Evolutionary conservation across 2,888 invertebrate species (phyloP).

Genomic region (Helobdella robusta): DNA sequence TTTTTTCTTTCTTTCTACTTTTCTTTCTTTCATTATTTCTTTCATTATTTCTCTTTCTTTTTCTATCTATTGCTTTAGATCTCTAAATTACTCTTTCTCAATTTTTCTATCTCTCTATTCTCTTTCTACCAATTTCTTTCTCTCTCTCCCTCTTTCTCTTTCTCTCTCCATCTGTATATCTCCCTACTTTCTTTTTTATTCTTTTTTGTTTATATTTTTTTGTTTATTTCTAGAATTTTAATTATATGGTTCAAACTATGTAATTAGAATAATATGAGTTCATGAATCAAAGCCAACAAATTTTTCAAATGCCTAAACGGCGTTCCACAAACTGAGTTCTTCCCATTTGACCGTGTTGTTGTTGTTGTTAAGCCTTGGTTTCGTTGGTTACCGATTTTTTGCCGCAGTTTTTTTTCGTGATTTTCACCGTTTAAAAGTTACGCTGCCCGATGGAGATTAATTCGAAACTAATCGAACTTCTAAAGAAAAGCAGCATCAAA

Average conservation of each 20-base stretch:
- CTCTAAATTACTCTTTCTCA: not conserved
- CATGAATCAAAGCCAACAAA: not conserved
- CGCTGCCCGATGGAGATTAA: no score
- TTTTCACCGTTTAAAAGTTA: no score
- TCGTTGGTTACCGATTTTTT: no score
- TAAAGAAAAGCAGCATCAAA: no score
- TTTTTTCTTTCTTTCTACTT: not conserved
- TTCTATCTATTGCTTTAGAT: not conserved
- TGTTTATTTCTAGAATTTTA: not conserved
- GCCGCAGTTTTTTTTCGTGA: no score
- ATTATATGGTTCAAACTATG: not conserved
- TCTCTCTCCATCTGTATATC: not conserved
- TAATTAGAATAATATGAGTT: not conserved
- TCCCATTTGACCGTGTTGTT: no score
- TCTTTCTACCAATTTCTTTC: not conserved
- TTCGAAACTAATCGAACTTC: no score
- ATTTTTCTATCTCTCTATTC: not conserved
- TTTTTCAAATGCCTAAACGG: no score
- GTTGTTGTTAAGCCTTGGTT: no score
- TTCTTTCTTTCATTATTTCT: not conserved
- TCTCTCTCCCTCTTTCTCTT: slow-evolving; percentile 1
- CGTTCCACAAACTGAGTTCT: no score
- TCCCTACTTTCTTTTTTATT: not conserved
- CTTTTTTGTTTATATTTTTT: not conserved
- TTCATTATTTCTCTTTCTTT: not conserved